A percentile compares a stretch with the other conserved stretches of the same genome.
Evolutionary conservation across 2,797 vertebrate species (phyloP).

Genomic region (Chloroceryle amazona): DNA sequence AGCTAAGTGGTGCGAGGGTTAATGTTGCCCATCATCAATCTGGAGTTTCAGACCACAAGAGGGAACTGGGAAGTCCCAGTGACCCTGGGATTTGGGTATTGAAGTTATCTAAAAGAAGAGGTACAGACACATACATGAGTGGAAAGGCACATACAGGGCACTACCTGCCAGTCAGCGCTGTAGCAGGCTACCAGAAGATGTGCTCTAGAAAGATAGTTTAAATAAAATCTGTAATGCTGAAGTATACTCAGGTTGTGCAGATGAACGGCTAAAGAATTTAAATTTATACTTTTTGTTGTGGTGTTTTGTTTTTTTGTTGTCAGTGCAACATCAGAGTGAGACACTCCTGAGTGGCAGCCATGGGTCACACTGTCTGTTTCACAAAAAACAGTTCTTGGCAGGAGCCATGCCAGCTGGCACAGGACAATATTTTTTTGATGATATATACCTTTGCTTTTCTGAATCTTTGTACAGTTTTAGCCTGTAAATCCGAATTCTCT

Average conservation of each 20-base stretch:
- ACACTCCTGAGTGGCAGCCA: neutral
- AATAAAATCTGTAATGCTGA: neutral
- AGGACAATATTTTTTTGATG: neutral
- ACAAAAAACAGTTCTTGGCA: neutral
- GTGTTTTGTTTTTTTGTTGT: neutral
- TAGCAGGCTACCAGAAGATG: neutral
- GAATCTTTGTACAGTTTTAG: neutral
- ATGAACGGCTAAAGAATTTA: neutral
- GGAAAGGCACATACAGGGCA: neutral
- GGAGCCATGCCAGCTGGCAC: rapidly evolving
- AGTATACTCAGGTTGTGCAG: neutral
- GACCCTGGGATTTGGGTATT: neutral
- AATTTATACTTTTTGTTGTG: neutral
- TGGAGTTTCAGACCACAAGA: neutral
- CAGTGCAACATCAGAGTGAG: neutral
- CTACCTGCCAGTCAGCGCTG: neutral
- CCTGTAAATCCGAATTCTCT: neutral
- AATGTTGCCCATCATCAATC: neutral
- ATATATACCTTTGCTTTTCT: neutral
- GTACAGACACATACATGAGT: rapidly evolving
- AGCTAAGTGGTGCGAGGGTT: neutral
- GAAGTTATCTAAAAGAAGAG: neutral
- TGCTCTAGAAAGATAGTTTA: neutral
- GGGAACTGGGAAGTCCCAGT: neutral
- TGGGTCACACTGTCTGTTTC: neutral